phyloP scores from a whole-genome alignment of 2,797 vertebrate genomes.

The Malurus leucopterus region DNA sequence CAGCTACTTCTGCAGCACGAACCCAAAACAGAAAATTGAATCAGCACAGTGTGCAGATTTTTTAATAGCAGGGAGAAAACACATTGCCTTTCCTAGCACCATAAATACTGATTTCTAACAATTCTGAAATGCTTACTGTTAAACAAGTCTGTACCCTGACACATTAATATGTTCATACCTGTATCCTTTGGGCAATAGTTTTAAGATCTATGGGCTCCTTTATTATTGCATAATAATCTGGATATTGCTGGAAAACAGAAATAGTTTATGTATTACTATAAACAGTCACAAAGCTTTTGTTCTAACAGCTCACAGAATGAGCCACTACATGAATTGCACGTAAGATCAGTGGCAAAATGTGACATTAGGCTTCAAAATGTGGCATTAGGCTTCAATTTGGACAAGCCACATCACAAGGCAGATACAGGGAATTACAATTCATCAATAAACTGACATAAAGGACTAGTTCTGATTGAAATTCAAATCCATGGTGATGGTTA shows the following conservation, averaged over 20 bases:
- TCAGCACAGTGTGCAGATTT: not conserved
- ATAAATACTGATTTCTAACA: not conserved
- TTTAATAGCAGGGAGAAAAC: not conserved
- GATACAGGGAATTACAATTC: not conserved
- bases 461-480: not conserved
- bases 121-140: not conserved
- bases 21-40: not conserved
- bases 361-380: not conserved
- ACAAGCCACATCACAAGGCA: not conserved
- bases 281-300: not conserved
- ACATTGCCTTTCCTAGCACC: not conserved
- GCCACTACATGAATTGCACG: not conserved
- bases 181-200: conserved; percentile 93
- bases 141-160: not conserved
- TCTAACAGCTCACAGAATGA: not conserved
- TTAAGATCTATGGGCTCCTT: conserved; percentile 98
- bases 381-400: not conserved
- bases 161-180: conserved; percentile 74
- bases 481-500: not conserved
- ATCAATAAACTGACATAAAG: not conserved
- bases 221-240: conserved; percentile 98
- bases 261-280: not conserved
- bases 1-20: not conserved
- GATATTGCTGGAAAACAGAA: conserved; percentile 90
- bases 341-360: not conserved